Evolutionary conservation across 64 coral and sea anemone genomes (phyloP), one percentile per base, ranked within the genome.

Genomic region (Astreopora myriophthalma): DNA sequence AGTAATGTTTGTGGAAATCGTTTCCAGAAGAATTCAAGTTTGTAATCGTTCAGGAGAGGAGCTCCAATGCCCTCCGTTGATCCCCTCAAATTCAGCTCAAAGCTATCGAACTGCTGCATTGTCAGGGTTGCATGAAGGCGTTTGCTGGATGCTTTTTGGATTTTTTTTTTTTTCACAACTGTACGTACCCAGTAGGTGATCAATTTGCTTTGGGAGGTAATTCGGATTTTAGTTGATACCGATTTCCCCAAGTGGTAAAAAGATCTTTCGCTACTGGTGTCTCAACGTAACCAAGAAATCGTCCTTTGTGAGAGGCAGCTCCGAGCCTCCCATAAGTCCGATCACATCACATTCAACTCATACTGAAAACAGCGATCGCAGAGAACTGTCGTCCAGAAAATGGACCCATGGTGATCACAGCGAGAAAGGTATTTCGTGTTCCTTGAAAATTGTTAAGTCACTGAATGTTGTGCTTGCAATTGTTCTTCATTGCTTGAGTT

Each of bases 11-110:
- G 97, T 13, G 94, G 97, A 64, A 95, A 99, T 25, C 97, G 77
- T 48, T 99, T 99, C 60, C 52, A 71, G 91, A 99, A 96, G 87
- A 99, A 99, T 32, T 95, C 90, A 6, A 96, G 97, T 91, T 99
- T 99, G 69, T 99, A 99, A 75, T 99, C 97, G 87, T 99, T 99
- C 33, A 99, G 71, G 61, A 99, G 90, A 60, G 97, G 97, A 22
- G 97, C 97, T 39, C 94, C 91, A 12, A 76, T 91, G 2, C 90
- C 71, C 23, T 93, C 94, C 71, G 90, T 85, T 17, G 95, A 97
- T 80, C 95, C 85, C 95, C 93, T 97, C 79, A 32, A 55, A 83
- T 37, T 80, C 14, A 27, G 13, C 1, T 69, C 7, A 6, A 12
- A 14, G 48, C 16, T 22, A 3, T 60, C 49, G 48, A 38, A 14